Base-by-base conservation (phyloP, 2,888 invertebrate species). In the Melinaea marsaeus region DNA sequence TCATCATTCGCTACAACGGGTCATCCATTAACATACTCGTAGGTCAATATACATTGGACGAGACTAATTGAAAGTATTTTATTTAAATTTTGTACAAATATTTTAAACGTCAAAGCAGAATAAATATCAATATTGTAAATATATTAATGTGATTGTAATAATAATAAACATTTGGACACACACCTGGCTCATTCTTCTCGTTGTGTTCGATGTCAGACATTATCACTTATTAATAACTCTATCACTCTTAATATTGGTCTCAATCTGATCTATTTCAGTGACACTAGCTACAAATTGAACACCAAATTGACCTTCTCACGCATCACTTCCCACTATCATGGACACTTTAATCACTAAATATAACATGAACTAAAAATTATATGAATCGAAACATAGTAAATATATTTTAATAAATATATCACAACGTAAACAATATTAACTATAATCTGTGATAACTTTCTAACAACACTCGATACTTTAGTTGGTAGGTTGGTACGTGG, bases 251-350 rank as follows among this genome's bases (percentile, higher is more conserved):
- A 22, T 48, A 48, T 22, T 48, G 48, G 7, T 22, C 48, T 68
- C 22, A 66, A 74, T 71, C 60, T 60, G 33, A 59, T 46, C 60
- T 70, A 72, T 67, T 70, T 67, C 58, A 66, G 59, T 71, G 66
- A 73, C 73, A 74, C 72, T 57, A 57, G 69, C 69, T 69, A 64
- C 71, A 73, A 74, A 78, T 76, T 72, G 70, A 69, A 70, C 72
- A 7, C 72, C 73, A 78, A 77, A 78, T 76, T 71, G 71, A 75
- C 75, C 73, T 76, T 76, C 73, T 71, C 74, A 74, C 78, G 75
- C 76, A 76, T 79, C 72, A 69, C 71, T 74, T 73, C 65, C 66
- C 73, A 72, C 66, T 69, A 68, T 74, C 72, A 69, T 71, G 22
- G 22, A 63, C 13, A 68, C 66, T n/a, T n/a, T 22, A 51, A 51